phyloP scores from a whole-genome alignment of 2,888 invertebrate species.

The Drosophila nigricruria region DNA sequence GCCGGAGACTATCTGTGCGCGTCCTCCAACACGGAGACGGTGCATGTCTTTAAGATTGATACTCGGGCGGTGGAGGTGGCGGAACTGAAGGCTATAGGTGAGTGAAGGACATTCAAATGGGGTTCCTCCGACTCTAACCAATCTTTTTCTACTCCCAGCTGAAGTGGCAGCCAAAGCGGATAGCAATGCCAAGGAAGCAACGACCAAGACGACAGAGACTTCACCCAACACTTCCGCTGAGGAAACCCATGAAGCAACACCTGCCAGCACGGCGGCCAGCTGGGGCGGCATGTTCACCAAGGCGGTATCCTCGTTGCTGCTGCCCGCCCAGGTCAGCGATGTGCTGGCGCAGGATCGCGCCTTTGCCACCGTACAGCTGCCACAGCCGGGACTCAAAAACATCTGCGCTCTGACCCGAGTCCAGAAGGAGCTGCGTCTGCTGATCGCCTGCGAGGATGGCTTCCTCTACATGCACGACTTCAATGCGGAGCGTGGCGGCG shows the following conservation, averaged over 20 bases:
- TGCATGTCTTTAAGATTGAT: conserved; percentile 85
- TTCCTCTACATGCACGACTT: conserved; percentile 85
- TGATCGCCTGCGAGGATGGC: conserved; percentile 85
- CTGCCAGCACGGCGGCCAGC: conserved; percentile 46
- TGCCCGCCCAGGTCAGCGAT: conserved; percentile 84
- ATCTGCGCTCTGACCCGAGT: conserved; percentile 83
- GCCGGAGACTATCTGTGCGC: conserved; percentile 84
- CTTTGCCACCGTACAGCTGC: conserved; percentile 84
- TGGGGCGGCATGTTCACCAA: conserved; percentile 85
- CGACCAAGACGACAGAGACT: conserved; percentile 5
- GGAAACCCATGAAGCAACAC: conserved; percentile 17
- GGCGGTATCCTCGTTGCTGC: conserved; percentile 83
- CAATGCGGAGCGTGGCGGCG: conserved; percentile 82
- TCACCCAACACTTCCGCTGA: neutral
- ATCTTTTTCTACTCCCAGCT: conserved; percentile 31
- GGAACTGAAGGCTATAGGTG: conserved; percentile 77
- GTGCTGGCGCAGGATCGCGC: conserved; percentile 85
- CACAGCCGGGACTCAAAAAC: conserved; percentile 83
- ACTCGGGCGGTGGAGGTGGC: conserved; percentile 79
- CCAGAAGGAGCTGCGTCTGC: conserved; percentile 82
- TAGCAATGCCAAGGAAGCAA: conserved; percentile 36
- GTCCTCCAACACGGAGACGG: conserved; percentile 85
- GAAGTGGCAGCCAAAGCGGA: conserved; percentile 68
- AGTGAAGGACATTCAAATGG: conserved; percentile 1
- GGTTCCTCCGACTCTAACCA: neutral